Percentiles rank a stretch among this genome's conserved stretches.
Evolutionary conservation across 2,797 vertebrate genomes (phyloP).

Genomic region (Esox masquinongy): DNA sequence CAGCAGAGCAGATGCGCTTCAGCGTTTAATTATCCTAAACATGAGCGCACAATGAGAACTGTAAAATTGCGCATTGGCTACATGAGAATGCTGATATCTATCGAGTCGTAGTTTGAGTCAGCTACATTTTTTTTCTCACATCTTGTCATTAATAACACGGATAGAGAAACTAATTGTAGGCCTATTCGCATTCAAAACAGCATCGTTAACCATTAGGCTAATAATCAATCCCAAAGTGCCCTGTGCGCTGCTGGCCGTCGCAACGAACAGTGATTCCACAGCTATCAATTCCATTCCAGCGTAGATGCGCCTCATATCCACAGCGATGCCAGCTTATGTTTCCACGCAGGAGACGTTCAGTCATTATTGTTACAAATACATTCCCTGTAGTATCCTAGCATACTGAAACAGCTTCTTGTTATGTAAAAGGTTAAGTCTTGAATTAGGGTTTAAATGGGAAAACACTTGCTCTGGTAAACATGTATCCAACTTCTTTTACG

Average conservation of each 20-base stretch:
- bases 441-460: not conserved
- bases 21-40: not conserved
- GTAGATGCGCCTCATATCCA: not conserved
- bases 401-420: not conserved
- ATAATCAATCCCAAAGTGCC: not conserved
- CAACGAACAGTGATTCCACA: not conserved
- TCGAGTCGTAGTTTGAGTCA: not conserved
- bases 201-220: not conserved
- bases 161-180: not conserved
- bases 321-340: not conserved
- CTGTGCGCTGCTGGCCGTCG: not conserved
- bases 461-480: not conserved
- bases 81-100: not conserved
- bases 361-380: not conserved
- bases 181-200: not conserved
- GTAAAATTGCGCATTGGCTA: not conserved
- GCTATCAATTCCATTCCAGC: not conserved
- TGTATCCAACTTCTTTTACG: constrained; percentile 5
- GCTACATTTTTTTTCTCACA: not conserved
- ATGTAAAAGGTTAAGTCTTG: not conserved
- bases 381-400: not conserved
- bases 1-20: not conserved
- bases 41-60: not conserved
- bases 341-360: not conserved
- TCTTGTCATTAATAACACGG: not conserved